Evolutionary conservation across 2,797 vertebrate species (phyloP).

Genomic region (Malacoctenus gilli): DNA sequence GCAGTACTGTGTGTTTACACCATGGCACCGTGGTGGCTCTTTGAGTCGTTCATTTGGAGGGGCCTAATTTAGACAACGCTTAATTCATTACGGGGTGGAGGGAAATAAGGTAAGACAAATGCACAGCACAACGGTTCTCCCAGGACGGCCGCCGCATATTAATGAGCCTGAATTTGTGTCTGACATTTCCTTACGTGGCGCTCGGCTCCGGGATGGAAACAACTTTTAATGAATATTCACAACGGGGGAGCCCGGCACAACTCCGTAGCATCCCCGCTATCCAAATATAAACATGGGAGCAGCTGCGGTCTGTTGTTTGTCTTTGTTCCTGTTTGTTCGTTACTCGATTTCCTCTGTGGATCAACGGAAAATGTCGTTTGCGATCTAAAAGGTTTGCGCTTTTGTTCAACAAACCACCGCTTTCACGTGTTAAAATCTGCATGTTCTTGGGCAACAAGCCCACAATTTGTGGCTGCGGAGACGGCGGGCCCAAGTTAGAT

Average conservation of each 20-base stretch:
- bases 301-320: constrained; percentile 33
- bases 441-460: no score
- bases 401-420: constrained; percentile 31
- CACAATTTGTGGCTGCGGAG: no score
- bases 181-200: constrained; percentile 47
- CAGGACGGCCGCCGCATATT: constrained; percentile 30
- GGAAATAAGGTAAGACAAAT: constrained; percentile 44
- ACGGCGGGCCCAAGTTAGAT: no score
- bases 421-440: no score
- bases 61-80: constrained; percentile 51
- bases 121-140: constrained; percentile 30
- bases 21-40: constrained; percentile 12
- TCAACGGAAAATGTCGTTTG: constrained; percentile 32
- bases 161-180: constrained; percentile 45
- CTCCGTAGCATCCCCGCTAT: constrained; percentile 25
- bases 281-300: constrained; percentile 34
- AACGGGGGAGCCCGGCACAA: constrained; percentile 34
- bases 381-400: constrained; percentile 13
- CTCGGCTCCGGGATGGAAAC: constrained; percentile 33
- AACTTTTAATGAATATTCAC: constrained; percentile 67
- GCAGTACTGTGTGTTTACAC: constrained; percentile 26
- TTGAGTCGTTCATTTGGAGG: constrained; percentile 40
- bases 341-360: constrained; percentile 24
- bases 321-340: no score
- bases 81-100: constrained; percentile 49